Evolutionary conservation across 2,113 vertebrate species (phyloP).

Genomic region (Dicrurus megarhynchus): DNA sequence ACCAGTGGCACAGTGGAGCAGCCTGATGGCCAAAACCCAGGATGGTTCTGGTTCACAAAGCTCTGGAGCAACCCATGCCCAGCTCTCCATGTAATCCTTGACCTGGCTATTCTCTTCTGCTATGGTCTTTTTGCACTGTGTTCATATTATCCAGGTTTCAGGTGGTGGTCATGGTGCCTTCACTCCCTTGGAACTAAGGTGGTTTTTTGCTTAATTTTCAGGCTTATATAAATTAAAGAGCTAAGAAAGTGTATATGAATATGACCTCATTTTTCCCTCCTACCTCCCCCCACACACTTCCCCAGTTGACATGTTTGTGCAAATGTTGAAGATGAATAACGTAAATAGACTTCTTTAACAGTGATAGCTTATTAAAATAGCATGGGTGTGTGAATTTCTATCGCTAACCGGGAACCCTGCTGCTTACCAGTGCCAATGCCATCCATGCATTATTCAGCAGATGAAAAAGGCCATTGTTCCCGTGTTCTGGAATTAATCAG

Average conservation of each 20-base stretch:
- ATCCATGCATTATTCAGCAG: slow-evolving; percentile 58
- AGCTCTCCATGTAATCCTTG: not conserved
- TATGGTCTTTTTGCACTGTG: not conserved
- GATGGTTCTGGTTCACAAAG: not conserved
- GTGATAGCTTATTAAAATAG: slow-evolving; percentile 69
- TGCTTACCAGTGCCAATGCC: slow-evolving; percentile 50
- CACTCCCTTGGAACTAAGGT: not conserved
- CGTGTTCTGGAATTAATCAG: slow-evolving; percentile 61
- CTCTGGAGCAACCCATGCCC: not conserved
- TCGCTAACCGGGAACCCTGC: slow-evolving; percentile 50
- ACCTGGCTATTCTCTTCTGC: not conserved
- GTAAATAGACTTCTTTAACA: slow-evolving; percentile 64
- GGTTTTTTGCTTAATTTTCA: slow-evolving; percentile 20
- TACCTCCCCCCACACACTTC: slow-evolving; percentile 67
- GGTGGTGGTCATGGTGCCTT: not conserved
- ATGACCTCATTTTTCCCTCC: slow-evolving; percentile 64
- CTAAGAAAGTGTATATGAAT: slow-evolving; percentile 54
- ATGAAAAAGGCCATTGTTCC: slow-evolving; percentile 59
- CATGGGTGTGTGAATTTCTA: slow-evolving; percentile 60
- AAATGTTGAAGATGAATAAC: slow-evolving; percentile 63
- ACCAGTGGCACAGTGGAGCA: not conserved
- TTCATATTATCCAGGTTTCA: not conserved
- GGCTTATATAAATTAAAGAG: slow-evolving; percentile 58
- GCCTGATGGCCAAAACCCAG: not conserved
- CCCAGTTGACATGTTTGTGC: slow-evolving; percentile 60